Percentiles rank a stretch among this genome's conserved stretches.
phyloP scores from a whole-genome alignment of 2,888 invertebrate species.

The Leucophenga montana region DNA sequence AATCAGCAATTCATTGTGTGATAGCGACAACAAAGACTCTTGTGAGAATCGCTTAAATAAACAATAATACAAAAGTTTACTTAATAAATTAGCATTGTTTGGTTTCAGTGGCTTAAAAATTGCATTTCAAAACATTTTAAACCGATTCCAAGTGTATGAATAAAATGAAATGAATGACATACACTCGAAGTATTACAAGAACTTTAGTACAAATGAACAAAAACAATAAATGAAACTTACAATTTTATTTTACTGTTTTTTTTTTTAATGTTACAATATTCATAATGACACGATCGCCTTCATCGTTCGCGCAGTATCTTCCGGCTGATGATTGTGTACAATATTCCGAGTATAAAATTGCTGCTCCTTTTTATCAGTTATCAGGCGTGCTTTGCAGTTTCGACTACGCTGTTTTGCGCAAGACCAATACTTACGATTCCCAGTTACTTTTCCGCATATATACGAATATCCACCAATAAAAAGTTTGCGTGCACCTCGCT shows the following conservation, averaged over 20 bases:
- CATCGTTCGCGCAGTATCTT: background rate
- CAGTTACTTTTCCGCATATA: constrained; percentile 64
- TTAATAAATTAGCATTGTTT: constrained; percentile 48
- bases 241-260: no score
- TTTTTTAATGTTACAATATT: no score
- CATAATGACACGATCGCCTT: no score
- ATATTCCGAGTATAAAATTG: constrained; percentile 60
- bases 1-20: constrained; percentile 45
- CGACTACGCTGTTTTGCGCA: constrained; percentile 67
- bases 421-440: constrained; percentile 67
- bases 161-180: no score
- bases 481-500: constrained; percentile 66
- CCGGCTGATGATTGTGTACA: constrained; percentile 58
- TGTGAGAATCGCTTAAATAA: constrained; percentile 45
- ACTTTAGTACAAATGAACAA: no score
- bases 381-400: constrained; percentile 66
- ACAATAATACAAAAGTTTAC: constrained; percentile 50
- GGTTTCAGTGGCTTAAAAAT: constrained; percentile 48
- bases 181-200: no score
- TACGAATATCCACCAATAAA: constrained; percentile 60
- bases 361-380: constrained; percentile 58
- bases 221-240: no score
- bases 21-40: background rate
- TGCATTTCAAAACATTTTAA: constrained; percentile 7
- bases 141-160: no score